Evolutionary conservation across 1,140 invertebrate species (phyloP).

Genomic region (Drosophila virilis): DNA sequence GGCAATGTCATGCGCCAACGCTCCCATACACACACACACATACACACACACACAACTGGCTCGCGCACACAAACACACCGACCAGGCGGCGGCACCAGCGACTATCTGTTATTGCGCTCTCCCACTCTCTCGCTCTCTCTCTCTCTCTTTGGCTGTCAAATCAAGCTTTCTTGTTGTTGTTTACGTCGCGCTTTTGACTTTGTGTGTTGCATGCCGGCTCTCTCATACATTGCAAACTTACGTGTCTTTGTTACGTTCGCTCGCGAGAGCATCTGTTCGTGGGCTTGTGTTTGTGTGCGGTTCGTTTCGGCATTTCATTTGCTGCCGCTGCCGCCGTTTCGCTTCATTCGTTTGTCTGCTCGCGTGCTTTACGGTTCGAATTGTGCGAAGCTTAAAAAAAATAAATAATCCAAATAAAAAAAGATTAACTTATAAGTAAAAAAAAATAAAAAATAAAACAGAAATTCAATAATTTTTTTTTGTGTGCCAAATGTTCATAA

Average conservation of each 20-base stretch:
- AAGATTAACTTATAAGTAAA: conserved; percentile 3
- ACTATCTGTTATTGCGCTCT: conserved; percentile 9
- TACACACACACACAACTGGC: conserved; percentile 1
- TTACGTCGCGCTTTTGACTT: conserved; percentile 63
- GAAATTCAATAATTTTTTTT: conserved; percentile 27
- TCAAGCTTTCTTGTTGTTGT: conserved; percentile 53
- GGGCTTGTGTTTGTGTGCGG: conserved; percentile 26
- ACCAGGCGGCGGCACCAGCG: not conserved
- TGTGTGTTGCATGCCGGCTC: conserved; percentile 63
- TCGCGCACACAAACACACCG: conserved; percentile 1
- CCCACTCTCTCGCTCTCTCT: conserved; percentile 9
- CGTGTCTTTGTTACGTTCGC: conserved; percentile 42
- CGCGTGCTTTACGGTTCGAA: conserved; percentile 73
- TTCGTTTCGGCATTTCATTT: conserved; percentile 71
- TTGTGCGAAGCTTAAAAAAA: conserved; percentile 52
- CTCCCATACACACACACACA: conserved; percentile 31
- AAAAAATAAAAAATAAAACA: conserved; percentile 1
- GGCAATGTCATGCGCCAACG: conserved; percentile 79
- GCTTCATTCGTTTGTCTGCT: conserved; percentile 79
- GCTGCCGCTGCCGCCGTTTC: conserved; percentile 67
- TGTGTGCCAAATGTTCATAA: conserved; percentile 39
- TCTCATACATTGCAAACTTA: conserved; percentile 49
- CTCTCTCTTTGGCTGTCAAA: conserved; percentile 25
- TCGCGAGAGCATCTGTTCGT: not conserved
- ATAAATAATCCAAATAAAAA: not conserved